Base-by-base conservation (phyloP, 2,113 vertebrate genomes). In the Oryzias woworae region DNA sequence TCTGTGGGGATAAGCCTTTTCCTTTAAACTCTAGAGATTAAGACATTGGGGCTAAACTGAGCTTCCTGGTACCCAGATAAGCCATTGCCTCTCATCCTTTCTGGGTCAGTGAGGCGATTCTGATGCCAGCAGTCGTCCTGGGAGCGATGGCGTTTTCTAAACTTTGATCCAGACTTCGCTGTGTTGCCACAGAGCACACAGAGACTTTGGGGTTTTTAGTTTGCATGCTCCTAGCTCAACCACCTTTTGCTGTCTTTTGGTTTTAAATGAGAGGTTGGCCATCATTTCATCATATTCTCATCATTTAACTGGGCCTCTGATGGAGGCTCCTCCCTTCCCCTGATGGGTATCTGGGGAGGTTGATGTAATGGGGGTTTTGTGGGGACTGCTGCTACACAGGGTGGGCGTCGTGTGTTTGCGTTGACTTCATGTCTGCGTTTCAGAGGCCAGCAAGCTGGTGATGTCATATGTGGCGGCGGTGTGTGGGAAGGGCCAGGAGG, bases 391-490 rank as follows among this genome's bases (percentile, higher is more conserved):
- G 26, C 28, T 57, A 54, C 62, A 66, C 64, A 13, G 42, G 59
- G 14, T 46, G 58, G 53, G 57, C 53, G 58, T 42, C 16, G 48
- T 2, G 2, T 49, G 50, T 56, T 75, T 75, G 73, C 60, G 69
- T 54, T 66, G 53, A 62, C 67, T 55, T 67, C 62, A 79, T 66
- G 17, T 84, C 77, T 88, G 50, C 72, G 70, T 90, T 92, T 18
- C 92, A 98, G 97, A 98, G 92, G 97, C 96, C 45, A 99, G 97
- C 90, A 98, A 99, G 87, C 93, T 98, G 85, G 97, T 99, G 72
- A 99, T 99, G 97, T 99, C 97, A 50, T 99, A 98, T 8, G 95
- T 99, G 72, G 97, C 97, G 53, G 97, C 97, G 10, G 97, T 99
- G 78, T 99, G 97, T 88, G 96, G 97, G 80, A 98, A 96, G 90